These are phyloP conservation scores for Ellobius talpinus DNA, from an alignment of 2,113 vertebrate species.

Conservation along the genomic window DNA sequence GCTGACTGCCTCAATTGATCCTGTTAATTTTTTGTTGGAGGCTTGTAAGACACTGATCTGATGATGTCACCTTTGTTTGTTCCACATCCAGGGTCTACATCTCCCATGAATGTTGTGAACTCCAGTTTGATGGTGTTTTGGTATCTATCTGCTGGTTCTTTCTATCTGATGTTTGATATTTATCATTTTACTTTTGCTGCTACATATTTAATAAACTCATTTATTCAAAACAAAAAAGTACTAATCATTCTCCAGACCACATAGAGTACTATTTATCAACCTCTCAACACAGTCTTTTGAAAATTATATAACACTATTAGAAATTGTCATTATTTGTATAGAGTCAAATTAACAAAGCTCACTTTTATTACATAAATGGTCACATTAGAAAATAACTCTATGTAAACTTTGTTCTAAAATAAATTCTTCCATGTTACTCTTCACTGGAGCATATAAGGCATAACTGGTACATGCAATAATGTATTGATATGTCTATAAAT, in stretches of 20 bases:
- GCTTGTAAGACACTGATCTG: background rate
- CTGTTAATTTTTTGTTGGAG: background rate
- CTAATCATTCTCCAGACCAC: background rate
- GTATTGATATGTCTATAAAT: background rate
- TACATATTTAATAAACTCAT: background rate
- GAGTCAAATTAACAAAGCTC: background rate
- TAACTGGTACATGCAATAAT: background rate
- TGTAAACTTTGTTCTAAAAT: background rate
- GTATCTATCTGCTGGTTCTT: too few species aligned
- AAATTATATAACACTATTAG: background rate
- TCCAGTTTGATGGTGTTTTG: background rate
- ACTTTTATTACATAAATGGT: background rate
- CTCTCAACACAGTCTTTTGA: background rate
- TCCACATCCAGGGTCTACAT: background rate
- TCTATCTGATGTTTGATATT: background rate
- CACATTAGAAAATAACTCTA: background rate
- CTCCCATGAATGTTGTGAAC: background rate
- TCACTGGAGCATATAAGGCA: background rate
- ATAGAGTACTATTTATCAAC: background rate
- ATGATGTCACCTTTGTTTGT: background rate
- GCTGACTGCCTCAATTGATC: background rate
- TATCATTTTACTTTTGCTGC: background rate
- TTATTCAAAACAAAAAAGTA: background rate
- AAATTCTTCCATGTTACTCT: background rate
- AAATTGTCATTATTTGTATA: background rate